A percentile compares a stretch with the other conserved stretches of the same genome.
phyloP scores from a whole-genome alignment of 2,888 invertebrate genomes.

The Tipula vernalis region DNA sequence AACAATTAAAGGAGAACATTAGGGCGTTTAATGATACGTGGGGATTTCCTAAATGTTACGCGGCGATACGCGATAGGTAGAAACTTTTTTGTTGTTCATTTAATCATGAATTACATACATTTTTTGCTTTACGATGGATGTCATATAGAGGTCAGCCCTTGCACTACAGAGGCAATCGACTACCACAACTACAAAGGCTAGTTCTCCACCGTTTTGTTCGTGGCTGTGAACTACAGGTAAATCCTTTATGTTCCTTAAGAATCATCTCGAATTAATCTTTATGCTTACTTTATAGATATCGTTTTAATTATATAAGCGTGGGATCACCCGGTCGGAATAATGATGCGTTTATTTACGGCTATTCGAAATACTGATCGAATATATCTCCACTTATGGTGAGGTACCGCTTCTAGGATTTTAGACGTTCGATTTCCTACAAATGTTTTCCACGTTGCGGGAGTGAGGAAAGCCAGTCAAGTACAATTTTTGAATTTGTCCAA shows the following conservation, averaged over 20 bases:
- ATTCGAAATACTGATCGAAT: background rate
- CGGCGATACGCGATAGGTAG: constrained; percentile 9
- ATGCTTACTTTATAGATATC: constrained; percentile 11
- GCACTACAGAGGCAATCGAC: too few species aligned
- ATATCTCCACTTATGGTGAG: too few species aligned
- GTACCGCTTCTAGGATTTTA: too few species aligned
- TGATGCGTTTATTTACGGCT: background rate
- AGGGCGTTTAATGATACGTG: background rate
- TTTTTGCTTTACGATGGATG: background rate
- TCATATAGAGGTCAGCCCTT: too few species aligned
- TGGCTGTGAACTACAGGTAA: background rate
- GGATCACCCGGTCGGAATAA: constrained; percentile 12
- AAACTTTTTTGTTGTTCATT: background rate
- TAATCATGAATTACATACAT: background rate
- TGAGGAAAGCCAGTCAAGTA: too few species aligned
- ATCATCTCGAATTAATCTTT: constrained; percentile 12
- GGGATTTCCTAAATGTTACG: constrained; percentile 12
- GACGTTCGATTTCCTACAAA: too few species aligned
- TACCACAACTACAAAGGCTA: too few species aligned
- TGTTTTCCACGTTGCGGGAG: too few species aligned
- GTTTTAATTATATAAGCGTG: constrained; percentile 14
- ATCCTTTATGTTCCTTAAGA: constrained; percentile 8
- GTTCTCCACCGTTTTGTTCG: too few species aligned
- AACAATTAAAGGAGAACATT: background rate
- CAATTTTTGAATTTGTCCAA: too few species aligned